These are phyloP conservation scores for Myxocyprinus asiaticus DNA, from an alignment of 2,113 vertebrate species.

Conservation along the genomic window DNA sequence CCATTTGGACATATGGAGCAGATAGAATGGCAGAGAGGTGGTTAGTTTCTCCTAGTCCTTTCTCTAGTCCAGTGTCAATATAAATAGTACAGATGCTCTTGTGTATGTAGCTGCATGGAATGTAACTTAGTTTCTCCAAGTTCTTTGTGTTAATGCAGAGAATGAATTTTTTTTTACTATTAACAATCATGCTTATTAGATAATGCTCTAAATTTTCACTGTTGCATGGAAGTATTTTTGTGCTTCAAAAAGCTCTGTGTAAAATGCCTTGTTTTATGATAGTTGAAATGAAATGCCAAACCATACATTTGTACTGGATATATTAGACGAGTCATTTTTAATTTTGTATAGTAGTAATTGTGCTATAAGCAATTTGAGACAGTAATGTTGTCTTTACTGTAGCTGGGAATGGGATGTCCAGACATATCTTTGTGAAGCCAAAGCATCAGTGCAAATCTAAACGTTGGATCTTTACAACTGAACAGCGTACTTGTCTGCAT, in stretches of 20 bases:
- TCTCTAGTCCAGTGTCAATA: slow-evolving; percentile 22
- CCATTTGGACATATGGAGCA: background rate
- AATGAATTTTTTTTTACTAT: background rate
- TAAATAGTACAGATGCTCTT: background rate
- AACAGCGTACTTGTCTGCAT: slow-evolving; percentile 14
- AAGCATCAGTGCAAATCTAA: background rate
- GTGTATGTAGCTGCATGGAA: background rate
- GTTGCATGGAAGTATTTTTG: slow-evolving; percentile 10
- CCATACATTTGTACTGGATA: slow-evolving; percentile 63
- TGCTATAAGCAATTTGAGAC: slow-evolving; percentile 4
- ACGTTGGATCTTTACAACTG: background rate
- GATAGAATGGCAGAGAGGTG: slow-evolving; percentile 5
- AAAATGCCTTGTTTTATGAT: too few relatives aligned
- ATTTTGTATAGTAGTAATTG: slow-evolving; percentile 17
- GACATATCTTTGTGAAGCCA: slow-evolving; percentile 33
- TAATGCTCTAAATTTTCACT: slow-evolving; percentile 2
- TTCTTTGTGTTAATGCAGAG: background rate
- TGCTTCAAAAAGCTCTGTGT: background rate
- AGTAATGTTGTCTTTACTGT: background rate
- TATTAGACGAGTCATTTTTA: slow-evolving; percentile 64
- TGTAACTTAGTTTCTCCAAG: background rate
- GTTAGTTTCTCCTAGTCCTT: background rate
- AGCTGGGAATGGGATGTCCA: slow-evolving; percentile 2
- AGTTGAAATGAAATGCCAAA: slow-evolving; percentile 69
- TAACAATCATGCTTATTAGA: background rate